Conservation (phyloP, 1,140 invertebrate genomes). For the Alviniconcha marisindica region DNA sequence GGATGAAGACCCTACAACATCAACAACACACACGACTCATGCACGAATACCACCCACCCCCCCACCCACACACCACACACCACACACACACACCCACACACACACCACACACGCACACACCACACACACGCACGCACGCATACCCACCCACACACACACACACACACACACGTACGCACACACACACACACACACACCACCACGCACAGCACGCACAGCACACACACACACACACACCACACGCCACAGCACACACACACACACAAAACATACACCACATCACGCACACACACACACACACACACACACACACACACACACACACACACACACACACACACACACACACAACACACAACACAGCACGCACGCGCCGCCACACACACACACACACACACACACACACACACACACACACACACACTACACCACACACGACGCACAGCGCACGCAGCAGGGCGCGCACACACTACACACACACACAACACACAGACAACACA, state of each 20-base stretch:
- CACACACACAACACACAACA: slow-evolving; percentile 9
- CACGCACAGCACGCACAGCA: background rate
- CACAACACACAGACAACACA: too few relatives aligned
- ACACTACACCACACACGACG: background rate
- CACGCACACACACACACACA: background rate
- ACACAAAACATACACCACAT: background rate
- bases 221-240: background rate
- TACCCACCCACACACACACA: background rate
- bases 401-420: background rate
- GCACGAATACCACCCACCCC: too few relatives aligned
- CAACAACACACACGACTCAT: too few relatives aligned
- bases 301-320: background rate
- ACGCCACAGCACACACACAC: background rate
- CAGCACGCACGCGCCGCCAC: background rate
- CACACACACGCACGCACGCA: background rate
- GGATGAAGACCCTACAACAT: too few relatives aligned
- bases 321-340: slow-evolving; percentile 14
- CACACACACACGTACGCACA: slow-evolving; percentile 16
- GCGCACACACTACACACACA: background rate
- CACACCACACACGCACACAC: background rate
- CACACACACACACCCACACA: background rate
- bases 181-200: background rate
- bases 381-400: background rate
- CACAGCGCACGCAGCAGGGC: too few relatives aligned
- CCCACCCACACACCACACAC: background rate